Percentiles rank a stretch among this genome's conserved stretches.
Evolutionary conservation across 1,140 invertebrate species (phyloP).

Genomic region (Latrodectus geometricus): DNA sequence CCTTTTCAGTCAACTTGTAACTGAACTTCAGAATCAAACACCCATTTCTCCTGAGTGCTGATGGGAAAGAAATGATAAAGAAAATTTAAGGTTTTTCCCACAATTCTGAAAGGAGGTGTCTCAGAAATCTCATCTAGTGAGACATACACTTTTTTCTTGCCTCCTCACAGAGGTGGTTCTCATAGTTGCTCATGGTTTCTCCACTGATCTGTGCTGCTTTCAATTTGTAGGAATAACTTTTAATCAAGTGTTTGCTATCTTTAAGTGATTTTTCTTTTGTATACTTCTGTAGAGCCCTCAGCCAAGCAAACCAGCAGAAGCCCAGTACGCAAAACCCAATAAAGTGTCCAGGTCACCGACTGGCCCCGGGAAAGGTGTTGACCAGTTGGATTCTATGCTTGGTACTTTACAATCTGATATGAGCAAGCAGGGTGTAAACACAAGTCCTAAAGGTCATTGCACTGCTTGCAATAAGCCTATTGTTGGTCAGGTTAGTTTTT

Average conservation of each 20-base stretch:
- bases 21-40: slow-evolving; percentile 27
- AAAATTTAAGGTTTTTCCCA: slow-evolving; percentile 45
- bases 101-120: slow-evolving; percentile 15
- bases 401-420: slow-evolving; percentile 89
- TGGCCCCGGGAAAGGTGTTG: slow-evolving; percentile 66
- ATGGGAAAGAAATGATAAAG: slow-evolving; percentile 45
- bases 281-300: slow-evolving; percentile 15
- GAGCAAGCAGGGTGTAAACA: slow-evolving; percentile 96
- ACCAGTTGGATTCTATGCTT: slow-evolving; percentile 92
- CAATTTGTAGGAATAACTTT: not conserved
- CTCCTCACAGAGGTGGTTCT: not conserved
- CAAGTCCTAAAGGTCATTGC: slow-evolving; percentile 89
- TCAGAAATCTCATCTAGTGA: slow-evolving; percentile 1
- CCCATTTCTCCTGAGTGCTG: not conserved
- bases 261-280: slow-evolving; percentile 27
- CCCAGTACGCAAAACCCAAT: slow-evolving; percentile 74
- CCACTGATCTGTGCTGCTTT: not conserved
- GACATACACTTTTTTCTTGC: not conserved
- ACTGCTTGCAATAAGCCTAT: slow-evolving; percentile 71
- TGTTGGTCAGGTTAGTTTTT: slow-evolving; percentile 69
- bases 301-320: slow-evolving; percentile 70
- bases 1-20: slow-evolving; percentile 61
- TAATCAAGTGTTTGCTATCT: not conserved
- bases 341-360: slow-evolving; percentile 69
- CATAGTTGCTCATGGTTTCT: not conserved